These are phyloP conservation scores for Itoplectis maculator DNA, from an alignment of 2,888 invertebrate genomes.

Conservation along the genomic window DNA sequence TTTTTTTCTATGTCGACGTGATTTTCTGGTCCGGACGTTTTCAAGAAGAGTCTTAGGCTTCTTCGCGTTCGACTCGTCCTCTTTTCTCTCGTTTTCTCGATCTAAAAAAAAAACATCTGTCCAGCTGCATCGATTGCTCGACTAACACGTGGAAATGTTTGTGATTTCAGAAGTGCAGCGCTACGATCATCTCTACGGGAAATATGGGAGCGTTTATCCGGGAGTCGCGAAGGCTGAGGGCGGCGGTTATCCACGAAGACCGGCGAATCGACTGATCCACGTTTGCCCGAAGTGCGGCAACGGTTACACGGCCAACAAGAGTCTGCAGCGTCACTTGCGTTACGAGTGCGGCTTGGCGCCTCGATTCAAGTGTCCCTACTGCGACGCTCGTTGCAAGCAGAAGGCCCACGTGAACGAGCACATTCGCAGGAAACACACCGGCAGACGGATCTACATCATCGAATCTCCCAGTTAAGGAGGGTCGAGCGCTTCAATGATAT, in stretches of 20 bases:
- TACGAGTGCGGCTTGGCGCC: constrained; percentile 82
- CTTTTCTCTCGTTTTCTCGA: neutral
- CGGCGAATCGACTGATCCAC: constrained; percentile 69
- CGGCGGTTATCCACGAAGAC: constrained; percentile 54
- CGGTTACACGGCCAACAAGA: constrained; percentile 86
- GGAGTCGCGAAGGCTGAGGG: constrained; percentile 68
- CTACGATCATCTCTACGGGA: constrained; percentile 69
- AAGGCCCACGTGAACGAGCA: constrained; percentile 81
- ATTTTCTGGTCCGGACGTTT: constrained; percentile 6
- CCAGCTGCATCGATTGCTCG: neutral
- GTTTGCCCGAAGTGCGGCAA: constrained; percentile 86
- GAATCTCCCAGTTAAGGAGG: constrained; percentile 69
- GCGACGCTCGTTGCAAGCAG: constrained; percentile 80
- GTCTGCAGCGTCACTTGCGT: constrained; percentile 84
- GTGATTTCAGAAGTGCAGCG: constrained; percentile 74
- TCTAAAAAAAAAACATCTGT: neutral
- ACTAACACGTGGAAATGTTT: constrained; percentile 57
- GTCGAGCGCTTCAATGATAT: no score
- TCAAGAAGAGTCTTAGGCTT: constrained; percentile 5
- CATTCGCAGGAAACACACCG: constrained; percentile 79
- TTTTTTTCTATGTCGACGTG: neutral
- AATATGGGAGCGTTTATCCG: constrained; percentile 66
- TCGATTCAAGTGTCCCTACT: constrained; percentile 81
- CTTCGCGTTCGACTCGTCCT: neutral
- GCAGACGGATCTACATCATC: constrained; percentile 77